Evolutionary conservation across 2,113 vertebrate species (phyloP), one percentile per base, ranked within the genome.

Genomic region (Anoplopoma fimbria): DNA sequence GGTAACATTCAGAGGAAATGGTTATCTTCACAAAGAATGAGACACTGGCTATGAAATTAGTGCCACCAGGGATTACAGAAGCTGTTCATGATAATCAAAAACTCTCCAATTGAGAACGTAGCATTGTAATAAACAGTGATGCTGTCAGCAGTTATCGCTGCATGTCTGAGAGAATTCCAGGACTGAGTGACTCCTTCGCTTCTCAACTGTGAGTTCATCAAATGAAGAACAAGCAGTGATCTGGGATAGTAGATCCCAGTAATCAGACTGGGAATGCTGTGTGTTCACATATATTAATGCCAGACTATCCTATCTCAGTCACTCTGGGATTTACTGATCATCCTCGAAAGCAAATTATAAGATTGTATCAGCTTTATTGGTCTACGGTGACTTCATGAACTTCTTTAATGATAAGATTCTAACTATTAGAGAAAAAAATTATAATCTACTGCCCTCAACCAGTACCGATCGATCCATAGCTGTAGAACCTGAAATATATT

Each of bases 321-420:
- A 27, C 58, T 27, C 19, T 31, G 77, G 80, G 83, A 86, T 89
- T 79, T 70, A 65, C 70, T 3, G 49, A 78, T 75, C 73, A 70
- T 90, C 73, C 71, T 76, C 49, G 38, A 88, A 80, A 92, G 88
- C 73, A 65, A 88, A 89, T 69, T 49, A 80, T 21, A 51, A 81
- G 77, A 92, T 89, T 86, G 78, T 29, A 88, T 14, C 81, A 72
- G 40, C 19, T 27, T 78, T 89, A 84, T 79, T 75, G 71, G n/a
- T n/a, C n/a, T n/a, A n/a, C n/a, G n/a, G n/a, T n/a, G n/a, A n/a
- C n/a, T n/a, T n/a, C n/a, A n/a, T n/a, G n/a, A n/a, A n/a, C n/a
- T n/a, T n/a, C n/a, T n/a, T n/a, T n/a, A n/a, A n/a, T n/a, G n/a
- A n/a, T n/a, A n/a, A n/a, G n/a, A n/a, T n/a, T n/a, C n/a, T n/a